Percentiles rank a stretch among this genome's conserved stretches.
These are phyloP conservation scores for Griposia aprilina DNA, from an alignment of 2,888 invertebrate genomes.

Conservation along the genomic window DNA sequence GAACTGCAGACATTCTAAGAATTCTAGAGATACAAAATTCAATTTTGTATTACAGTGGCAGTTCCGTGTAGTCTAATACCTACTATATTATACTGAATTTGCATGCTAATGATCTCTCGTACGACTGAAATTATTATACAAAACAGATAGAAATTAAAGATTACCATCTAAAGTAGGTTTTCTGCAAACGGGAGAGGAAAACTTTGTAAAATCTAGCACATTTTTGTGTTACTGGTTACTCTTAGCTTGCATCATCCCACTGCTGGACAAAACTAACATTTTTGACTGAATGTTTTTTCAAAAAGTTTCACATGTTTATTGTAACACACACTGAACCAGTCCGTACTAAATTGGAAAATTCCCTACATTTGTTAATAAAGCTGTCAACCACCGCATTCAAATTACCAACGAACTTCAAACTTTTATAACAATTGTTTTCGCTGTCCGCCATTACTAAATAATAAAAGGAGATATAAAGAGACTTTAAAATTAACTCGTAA, in stretches of 20 bases:
- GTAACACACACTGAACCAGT: too few relatives aligned
- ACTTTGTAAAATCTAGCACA: background rate
- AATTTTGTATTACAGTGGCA: constrained; percentile 6
- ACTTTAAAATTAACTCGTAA: constrained; percentile 56
- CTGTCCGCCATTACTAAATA: constrained; percentile 48
- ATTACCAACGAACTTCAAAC: constrained; percentile 43
- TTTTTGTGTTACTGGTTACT: background rate
- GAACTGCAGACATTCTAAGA: background rate
- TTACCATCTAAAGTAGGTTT: background rate
- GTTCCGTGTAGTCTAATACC: background rate
- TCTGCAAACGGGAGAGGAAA: background rate
- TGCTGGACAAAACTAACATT: background rate
- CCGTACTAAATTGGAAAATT: background rate
- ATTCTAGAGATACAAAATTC: background rate
- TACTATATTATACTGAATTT: constrained; percentile 8
- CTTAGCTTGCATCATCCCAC: too few relatives aligned
- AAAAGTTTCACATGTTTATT: background rate
- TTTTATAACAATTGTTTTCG: constrained; percentile 50
- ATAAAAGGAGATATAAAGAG: constrained; percentile 56
- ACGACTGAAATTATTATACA: constrained; percentile 1
- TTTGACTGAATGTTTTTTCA: background rate
- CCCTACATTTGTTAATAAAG: background rate
- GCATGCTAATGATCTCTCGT: constrained; percentile 22
- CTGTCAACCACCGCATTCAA: constrained; percentile 13
- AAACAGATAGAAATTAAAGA: background rate